phyloP scores from a whole-genome alignment of 64 coral and sea anemone genomes.

The Montipora efflorescens region DNA sequence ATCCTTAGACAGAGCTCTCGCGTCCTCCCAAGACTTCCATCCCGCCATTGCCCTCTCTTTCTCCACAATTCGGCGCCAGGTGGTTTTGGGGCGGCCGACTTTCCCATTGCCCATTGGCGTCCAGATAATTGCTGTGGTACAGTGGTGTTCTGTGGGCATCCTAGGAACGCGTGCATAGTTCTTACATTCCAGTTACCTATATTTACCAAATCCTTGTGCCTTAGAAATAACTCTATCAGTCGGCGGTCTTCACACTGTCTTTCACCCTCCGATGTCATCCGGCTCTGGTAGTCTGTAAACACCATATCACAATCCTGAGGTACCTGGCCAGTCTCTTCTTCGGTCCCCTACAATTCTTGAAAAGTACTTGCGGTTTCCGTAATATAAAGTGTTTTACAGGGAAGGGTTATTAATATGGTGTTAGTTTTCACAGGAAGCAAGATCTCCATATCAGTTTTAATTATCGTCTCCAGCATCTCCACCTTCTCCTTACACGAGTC shows the following conservation, averaged over 20 bases:
- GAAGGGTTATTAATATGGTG: conserved; percentile 39
- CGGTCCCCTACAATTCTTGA: conserved; percentile 36
- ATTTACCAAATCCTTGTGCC: background rate
- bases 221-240: conserved; percentile 19
- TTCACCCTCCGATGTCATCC: conserved; percentile 52
- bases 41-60: too few species aligned
- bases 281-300: conserved; percentile 21
- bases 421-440: background rate
- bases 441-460: background rate
- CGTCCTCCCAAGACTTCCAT: too few species aligned
- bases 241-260: conserved; percentile 26
- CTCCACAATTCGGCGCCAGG: too few species aligned
- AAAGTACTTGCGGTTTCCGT: conserved; percentile 60
- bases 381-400: conserved; percentile 51
- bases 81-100: too few species aligned
- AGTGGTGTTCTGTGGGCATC: too few species aligned
- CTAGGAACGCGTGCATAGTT: background rate
- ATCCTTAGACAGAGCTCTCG: too few species aligned
- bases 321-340: conserved; percentile 51
- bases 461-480: background rate
- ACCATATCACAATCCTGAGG: conserved; percentile 27
- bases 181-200: background rate
- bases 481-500: background rate
- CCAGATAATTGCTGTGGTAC: too few species aligned
- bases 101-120: too few species aligned